Percentiles rank a stretch among this genome's conserved stretches.
These are phyloP conservation scores for Balaeniceps rex DNA, from an alignment of 2,113 vertebrate species.

Conservation along the genomic window DNA sequence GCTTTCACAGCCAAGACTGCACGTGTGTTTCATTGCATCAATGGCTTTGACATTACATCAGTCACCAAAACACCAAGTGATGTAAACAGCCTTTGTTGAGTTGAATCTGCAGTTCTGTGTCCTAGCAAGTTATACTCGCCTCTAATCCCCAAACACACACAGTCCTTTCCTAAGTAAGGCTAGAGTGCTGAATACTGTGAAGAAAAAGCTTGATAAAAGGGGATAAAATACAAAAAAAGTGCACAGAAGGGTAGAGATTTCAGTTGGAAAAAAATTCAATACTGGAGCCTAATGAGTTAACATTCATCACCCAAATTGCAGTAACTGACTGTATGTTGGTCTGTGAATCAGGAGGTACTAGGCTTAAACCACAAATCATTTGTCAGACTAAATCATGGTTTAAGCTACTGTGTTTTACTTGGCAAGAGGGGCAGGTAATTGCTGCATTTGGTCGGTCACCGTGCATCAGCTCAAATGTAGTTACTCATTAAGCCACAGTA, in stretches of 20 bases:
- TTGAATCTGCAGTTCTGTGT: not conserved
- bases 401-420: conserved; percentile 10
- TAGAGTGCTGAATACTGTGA: not conserved
- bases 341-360: not conserved
- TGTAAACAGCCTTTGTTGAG: conserved; percentile 22
- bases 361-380: conserved; percentile 17
- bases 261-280: not conserved
- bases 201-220: not conserved
- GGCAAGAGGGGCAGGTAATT: not conserved
- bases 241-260: not conserved
- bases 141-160: not conserved
- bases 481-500: not conserved
- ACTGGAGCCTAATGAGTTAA: not conserved
- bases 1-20: conserved; percentile 13
- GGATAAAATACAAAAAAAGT: not conserved
- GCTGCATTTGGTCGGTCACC: not conserved
- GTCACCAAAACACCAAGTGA: conserved; percentile 33
- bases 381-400: not conserved
- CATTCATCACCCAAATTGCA: not conserved
- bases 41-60: not conserved
- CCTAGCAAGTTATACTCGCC: not conserved
- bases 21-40: conserved; percentile 24
- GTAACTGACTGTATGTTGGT: not conserved
- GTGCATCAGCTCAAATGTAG: not conserved
- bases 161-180: not conserved